A percentile compares a stretch with the other conserved stretches of the same genome.
These are phyloP conservation scores for Drosophila merina DNA, from an alignment of 2,888 invertebrate species.

Conservation along the genomic window DNA sequence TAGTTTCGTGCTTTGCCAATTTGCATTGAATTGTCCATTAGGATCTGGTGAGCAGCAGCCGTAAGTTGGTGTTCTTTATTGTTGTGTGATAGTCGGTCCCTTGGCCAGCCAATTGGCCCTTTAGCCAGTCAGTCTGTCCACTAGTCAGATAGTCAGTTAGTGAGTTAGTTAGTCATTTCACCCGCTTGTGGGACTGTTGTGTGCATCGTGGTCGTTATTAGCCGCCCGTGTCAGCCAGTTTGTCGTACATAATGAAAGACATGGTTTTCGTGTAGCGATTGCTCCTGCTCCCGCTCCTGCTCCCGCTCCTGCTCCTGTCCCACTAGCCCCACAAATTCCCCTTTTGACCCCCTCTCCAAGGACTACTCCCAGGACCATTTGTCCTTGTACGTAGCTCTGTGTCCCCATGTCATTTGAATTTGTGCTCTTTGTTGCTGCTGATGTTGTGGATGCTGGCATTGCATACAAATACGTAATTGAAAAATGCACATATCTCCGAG, in stretches of 20 bases:
- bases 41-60: constrained; percentile 23
- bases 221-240: constrained; percentile 75
- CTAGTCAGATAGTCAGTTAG: not conserved
- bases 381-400: constrained; percentile 5
- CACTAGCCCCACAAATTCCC: not conserved
- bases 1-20: constrained; percentile 49
- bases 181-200: constrained; percentile 13
- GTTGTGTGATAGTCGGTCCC: constrained; percentile 27
- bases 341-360: not conserved
- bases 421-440: constrained; percentile 56
- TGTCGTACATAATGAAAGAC: constrained; percentile 78
- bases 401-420: constrained; percentile 72
- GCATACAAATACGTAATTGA: constrained; percentile 69
- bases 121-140: constrained; percentile 1
- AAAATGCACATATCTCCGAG: constrained; percentile 71
- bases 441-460: constrained; percentile 40
- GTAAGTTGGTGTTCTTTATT: constrained; percentile 45
- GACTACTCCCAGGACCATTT: not conserved
- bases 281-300: constrained; percentile 13
- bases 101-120: constrained; percentile 3
- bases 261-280: constrained; percentile 70
- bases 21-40: constrained; percentile 34
- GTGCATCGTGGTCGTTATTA: constrained; percentile 58
- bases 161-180: constrained; percentile 16
- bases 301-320: not conserved